Evolutionary conservation across 2,888 invertebrate species (phyloP).

Genomic region (Minunthozetes semirufus): DNA sequence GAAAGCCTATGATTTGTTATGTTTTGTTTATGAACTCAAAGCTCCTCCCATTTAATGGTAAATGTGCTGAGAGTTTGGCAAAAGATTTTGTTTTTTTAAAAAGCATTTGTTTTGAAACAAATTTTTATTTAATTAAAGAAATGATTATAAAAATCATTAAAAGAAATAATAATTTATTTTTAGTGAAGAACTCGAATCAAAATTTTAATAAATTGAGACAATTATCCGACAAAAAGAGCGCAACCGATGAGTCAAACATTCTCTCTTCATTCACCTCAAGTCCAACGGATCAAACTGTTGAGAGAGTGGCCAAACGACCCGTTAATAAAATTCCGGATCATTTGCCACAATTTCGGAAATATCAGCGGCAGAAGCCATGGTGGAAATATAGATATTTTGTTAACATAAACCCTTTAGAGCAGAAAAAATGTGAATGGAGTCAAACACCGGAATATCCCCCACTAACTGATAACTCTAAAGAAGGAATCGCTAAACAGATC

Average conservation of each 20-base stretch:
- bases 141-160: too few relatives aligned
- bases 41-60: too few relatives aligned
- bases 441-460: constrained; percentile 54
- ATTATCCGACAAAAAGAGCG: not conserved
- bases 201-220: constrained; percentile 8
- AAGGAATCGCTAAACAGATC: constrained; percentile 53
- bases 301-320: constrained; percentile 28
- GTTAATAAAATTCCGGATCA: constrained; percentile 31
- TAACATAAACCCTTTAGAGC: constrained; percentile 20
- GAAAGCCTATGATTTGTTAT: too few relatives aligned
- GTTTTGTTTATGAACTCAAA: too few relatives aligned
- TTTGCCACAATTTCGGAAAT: constrained; percentile 24
- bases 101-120: too few relatives aligned
- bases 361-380: constrained; percentile 30
- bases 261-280: not conserved
- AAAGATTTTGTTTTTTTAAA: too few relatives aligned
- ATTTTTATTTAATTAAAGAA: not conserved
- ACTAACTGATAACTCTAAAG: constrained; percentile 55
- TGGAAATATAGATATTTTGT: constrained; percentile 32
- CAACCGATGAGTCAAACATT: not conserved
- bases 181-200: not conserved
- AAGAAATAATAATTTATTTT: not conserved
- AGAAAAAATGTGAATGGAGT: constrained; percentile 42
- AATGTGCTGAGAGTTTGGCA: too few relatives aligned
- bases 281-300: not conserved